These are phyloP conservation scores for Gobionotothen gibberifrons DNA, from an alignment of 2,797 vertebrate genomes.

Conservation along the genomic window DNA sequence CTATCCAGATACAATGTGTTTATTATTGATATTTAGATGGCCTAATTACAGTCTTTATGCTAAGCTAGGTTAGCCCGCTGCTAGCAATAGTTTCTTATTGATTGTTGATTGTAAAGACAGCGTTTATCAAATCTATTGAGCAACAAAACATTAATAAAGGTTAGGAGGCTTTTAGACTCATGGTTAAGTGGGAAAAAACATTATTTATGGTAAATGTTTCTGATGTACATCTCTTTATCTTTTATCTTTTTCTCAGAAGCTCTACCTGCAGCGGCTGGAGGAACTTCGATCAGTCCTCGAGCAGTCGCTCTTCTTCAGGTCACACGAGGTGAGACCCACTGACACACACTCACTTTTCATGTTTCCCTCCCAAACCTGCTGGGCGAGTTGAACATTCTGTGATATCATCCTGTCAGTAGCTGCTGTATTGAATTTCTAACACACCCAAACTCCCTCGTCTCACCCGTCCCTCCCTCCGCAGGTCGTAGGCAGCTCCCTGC, in stretches of 20 bases:
- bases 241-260: slow-evolving; percentile 74
- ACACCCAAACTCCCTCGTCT: slow-evolving; percentile 19
- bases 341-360: background rate
- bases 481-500: slow-evolving; percentile 93
- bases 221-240: background rate
- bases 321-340: slow-evolving; percentile 87
- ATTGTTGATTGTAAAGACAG: background rate
- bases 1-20: background rate
- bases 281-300: slow-evolving; percentile 86
- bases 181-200: background rate
- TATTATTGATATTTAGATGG: background rate
- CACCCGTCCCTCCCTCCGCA: slow-evolving; percentile 57
- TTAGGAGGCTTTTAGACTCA: background rate
- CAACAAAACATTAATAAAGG: background rate
- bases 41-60: background rate
- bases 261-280: slow-evolving; percentile 83
- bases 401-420: background rate
- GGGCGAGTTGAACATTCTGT: background rate
- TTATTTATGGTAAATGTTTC: background rate
- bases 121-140: background rate
- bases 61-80: background rate
- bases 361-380: slow-evolving; percentile 33
- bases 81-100: background rate
- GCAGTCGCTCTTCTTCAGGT: slow-evolving; percentile 88
- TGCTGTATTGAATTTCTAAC: background rate